A percentile compares a stretch with the other conserved stretches of the same genome.
Conservation (phyloP, 2,113 vertebrate genomes). For the Dipodomys ordii region DNA sequence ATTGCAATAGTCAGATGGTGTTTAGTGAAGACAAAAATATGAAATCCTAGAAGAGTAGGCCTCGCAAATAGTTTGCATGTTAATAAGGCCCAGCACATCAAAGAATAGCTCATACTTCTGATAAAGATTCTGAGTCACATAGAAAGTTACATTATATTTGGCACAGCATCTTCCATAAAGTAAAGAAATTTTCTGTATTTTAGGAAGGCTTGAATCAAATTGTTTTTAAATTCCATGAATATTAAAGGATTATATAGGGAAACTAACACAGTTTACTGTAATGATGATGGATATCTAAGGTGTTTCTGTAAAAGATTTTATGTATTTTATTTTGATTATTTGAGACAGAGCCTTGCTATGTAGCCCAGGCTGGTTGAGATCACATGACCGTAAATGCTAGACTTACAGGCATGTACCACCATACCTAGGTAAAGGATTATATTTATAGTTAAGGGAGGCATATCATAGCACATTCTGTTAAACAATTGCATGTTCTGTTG, state of each 20-base stretch:
- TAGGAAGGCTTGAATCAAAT: conserved; percentile 41
- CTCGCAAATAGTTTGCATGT: background rate
- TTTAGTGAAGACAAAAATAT: conserved; percentile 37
- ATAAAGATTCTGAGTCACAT: conserved; percentile 3
- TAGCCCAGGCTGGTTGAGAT: background rate
- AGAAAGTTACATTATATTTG: conserved; percentile 44
- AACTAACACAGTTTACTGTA: background rate
- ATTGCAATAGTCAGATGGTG: conserved; percentile 27
- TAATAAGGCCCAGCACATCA: background rate
- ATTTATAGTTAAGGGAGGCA: background rate
- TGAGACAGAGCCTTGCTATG: background rate
- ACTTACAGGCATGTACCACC: background rate
- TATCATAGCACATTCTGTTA: conserved; percentile 15
- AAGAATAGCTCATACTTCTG: background rate
- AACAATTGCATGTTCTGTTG: background rate
- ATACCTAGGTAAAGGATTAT: background rate
- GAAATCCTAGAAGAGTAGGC: background rate
- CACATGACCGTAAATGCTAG: background rate
- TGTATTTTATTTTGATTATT: background rate
- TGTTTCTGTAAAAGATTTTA: background rate
- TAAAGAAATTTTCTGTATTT: conserved; percentile 38
- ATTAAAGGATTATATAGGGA: conserved; percentile 5
- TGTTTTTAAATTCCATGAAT: conserved; percentile 39
- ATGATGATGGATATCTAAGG: background rate
- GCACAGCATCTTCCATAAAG: background rate